Evolutionary conservation across 2,113 vertebrate species (phyloP), one percentile per base, ranked within the genome.

Genomic region (Merops nubicus): DNA sequence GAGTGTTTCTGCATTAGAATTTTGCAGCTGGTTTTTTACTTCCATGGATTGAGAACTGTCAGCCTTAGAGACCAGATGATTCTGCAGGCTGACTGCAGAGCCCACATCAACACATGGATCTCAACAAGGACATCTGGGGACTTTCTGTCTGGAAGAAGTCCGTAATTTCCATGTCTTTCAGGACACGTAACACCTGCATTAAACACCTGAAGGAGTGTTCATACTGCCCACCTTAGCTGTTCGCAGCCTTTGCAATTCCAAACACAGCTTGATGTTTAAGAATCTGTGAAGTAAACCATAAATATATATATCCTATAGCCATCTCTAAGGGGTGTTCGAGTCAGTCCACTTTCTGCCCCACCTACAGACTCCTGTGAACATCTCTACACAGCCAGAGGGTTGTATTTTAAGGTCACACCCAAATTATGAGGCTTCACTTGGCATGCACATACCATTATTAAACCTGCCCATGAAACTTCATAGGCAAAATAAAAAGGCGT

Each of bases 351-450:
- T 82, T 96, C 81, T 93, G 94, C 94, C 86, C 87, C 93, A 89
- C 94, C 96, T 82, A 82, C 65, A 94, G 60, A 85, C 74, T 95
- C 88, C 91, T 96, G n/a, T 82, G 81, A 96, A 93, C 74, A 85
- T 69, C 89, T 97, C 95, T 73, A 73, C 69, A 93, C 94, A 94
- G 95, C 96, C 96, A 96, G 95, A 97, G 96, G 96, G 87, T 38
- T 97, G 70, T 96, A 83, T 96, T 97, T 96, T 96, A 89, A 95
- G 91, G 93, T 96, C 94, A 97, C 95, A 91, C 96, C 96, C 95
- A 96, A 94, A 96, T 93, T 91, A 91, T 73, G 87, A 96, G 81
- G 89, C 94, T 85, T 96, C 74, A 96, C 74, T 74, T 95, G 94
- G 91, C 93, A 95, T 57, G 74, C 85, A 96, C 80, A 89, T 85